Conservation (phyloP, 1,140 invertebrate species). For the Cotesia glomerata region DNA sequence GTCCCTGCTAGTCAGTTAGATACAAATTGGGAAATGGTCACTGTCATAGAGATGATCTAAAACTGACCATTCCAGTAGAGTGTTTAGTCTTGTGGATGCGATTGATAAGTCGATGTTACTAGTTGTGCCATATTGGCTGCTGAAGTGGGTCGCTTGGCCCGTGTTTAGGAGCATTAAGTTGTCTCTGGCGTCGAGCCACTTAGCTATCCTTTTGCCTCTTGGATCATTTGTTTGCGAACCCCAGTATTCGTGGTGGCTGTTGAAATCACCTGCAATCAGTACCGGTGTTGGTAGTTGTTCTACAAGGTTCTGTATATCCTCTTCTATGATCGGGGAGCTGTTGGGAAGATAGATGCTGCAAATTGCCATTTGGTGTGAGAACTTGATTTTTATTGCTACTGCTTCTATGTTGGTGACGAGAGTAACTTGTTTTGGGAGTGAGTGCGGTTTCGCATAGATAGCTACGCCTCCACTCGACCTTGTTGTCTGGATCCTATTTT, state of each 20-base stretch:
- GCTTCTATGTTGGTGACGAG: conserved; percentile 38
- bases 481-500: conserved; percentile 31
- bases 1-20: conserved; percentile 19
- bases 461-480: conserved; percentile 28
- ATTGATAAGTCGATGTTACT: conserved; percentile 39
- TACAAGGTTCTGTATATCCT: conserved; percentile 36
- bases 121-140: too few relatives aligned
- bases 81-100: conserved; percentile 31
- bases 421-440: conserved; percentile 32
- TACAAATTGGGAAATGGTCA: conserved; percentile 42
- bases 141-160: neutral
- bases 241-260: conserved; percentile 44
- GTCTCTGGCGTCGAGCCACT: conserved; percentile 23
- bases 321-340: conserved; percentile 19
- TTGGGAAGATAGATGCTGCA: conserved; percentile 41
- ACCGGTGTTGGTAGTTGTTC: conserved; percentile 43
- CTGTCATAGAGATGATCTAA: conserved; percentile 40
- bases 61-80: neutral
- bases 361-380: conserved; percentile 30
- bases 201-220: conserved; percentile 39
- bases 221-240: conserved; percentile 39
- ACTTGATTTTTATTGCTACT: conserved; percentile 29
- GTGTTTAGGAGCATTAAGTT: conserved; percentile 1
- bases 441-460: conserved; percentile 33
- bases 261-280: conserved; percentile 45